Evolutionary conservation across 2,113 vertebrate genomes (phyloP).

Genomic region (Cepphus grylle): DNA sequence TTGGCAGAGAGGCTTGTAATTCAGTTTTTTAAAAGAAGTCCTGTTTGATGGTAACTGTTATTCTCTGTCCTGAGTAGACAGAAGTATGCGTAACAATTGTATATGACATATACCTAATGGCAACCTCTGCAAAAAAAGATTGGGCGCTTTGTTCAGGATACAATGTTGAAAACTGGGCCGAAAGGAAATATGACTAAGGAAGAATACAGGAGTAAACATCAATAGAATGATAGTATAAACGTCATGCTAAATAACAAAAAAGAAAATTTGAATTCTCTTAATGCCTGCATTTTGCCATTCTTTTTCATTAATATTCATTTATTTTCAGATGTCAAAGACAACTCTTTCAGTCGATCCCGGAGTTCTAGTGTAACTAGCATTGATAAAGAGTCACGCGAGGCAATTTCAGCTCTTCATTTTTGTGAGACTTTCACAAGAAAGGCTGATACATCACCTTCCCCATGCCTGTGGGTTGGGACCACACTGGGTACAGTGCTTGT

Average conservation of each 20-base stretch:
- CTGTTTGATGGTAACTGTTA: neutral
- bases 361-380: conserved; percentile 99
- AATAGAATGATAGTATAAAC: neutral
- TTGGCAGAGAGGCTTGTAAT: neutral
- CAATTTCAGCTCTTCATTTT: conserved; percentile 92
- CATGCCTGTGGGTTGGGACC: conserved; percentile 92
- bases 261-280: neutral
- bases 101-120: neutral
- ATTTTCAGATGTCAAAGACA: conserved; percentile 94
- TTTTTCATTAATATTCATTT: conserved; percentile 35
- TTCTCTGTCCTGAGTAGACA: neutral
- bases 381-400: conserved; percentile 93
- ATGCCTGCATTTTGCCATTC: neutral
- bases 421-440: conserved; percentile 91
- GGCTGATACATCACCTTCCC: conserved; percentile 81
- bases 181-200: neutral
- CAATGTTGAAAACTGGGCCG: neutral
- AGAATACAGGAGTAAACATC: neutral
- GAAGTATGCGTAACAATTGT: neutral
- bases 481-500: conserved; percentile 90
- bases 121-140: neutral
- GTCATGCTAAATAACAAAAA: neutral
- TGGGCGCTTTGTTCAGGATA: neutral
- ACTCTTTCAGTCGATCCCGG: conserved; percentile 96
- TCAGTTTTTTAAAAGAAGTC: neutral